Percentiles rank a stretch among this genome's conserved stretches.
These are phyloP conservation scores for Seriola aureovittata DNA, from an alignment of 2,113 vertebrate species.

Conservation along the genomic window DNA sequence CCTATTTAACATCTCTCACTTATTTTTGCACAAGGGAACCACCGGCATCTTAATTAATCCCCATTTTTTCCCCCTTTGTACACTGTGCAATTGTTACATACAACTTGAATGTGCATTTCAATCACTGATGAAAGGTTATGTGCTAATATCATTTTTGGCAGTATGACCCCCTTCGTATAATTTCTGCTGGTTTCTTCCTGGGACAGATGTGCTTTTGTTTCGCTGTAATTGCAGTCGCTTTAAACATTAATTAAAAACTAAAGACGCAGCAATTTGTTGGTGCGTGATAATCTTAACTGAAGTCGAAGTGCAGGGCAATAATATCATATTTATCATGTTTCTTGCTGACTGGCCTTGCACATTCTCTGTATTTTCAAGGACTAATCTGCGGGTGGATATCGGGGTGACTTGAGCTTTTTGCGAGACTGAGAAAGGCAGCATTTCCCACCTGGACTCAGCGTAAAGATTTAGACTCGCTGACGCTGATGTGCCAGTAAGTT, in stretches of 20 bases:
- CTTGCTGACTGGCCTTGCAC: conserved; percentile 33
- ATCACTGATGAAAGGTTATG: conserved; percentile 4
- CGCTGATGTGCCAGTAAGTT: conserved; percentile 77
- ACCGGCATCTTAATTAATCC: conserved; percentile 38
- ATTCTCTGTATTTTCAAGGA: conserved; percentile 65
- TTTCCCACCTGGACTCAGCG: conserved; percentile 67
- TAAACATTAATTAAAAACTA: neutral
- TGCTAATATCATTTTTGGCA: conserved; percentile 4
- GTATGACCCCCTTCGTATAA: neutral
- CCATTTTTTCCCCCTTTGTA: conserved; percentile 6
- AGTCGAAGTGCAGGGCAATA: conserved; percentile 9
- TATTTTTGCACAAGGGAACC: conserved; percentile 13
- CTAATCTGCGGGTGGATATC: conserved; percentile 62
- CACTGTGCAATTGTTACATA: conserved; percentile 1
- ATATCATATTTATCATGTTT: conserved; percentile 22
- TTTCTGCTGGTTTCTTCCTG: neutral
- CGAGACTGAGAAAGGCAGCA: conserved; percentile 48
- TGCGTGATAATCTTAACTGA: neutral
- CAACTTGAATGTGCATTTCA: conserved; percentile 9
- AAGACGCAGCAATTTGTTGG: neutral
- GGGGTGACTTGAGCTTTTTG: conserved; percentile 60
- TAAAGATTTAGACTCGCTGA: conserved; percentile 62
- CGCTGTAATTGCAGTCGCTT: conserved; percentile 5
- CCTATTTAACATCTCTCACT: conserved; percentile 47
- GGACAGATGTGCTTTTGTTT: conserved; percentile 12